Conservation (phyloP, 2,888 invertebrate genomes). For the Chirona hameri region DNA sequence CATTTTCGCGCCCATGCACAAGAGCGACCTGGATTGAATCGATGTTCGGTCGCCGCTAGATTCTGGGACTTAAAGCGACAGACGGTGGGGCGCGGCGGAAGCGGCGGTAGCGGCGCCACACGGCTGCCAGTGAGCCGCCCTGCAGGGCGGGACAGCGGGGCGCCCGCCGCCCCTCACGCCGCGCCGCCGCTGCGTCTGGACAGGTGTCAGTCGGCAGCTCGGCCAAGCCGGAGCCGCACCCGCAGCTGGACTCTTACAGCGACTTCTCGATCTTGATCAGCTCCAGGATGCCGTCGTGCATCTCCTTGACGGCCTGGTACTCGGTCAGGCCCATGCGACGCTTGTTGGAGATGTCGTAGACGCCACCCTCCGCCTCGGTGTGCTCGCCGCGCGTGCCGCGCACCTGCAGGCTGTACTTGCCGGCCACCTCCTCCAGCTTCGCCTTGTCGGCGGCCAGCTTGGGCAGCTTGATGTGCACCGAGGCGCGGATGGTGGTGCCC, state of each 20-base stretch:
- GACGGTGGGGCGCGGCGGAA: background rate
- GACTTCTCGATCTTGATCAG: conserved; percentile 61
- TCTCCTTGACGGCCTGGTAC: too few relatives aligned
- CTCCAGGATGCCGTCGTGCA: conserved; percentile 91
- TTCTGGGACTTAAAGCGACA: background rate
- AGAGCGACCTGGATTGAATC: background rate
- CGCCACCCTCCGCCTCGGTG: too few relatives aligned
- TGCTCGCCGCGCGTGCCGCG: too few relatives aligned
- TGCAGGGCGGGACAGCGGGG: too few relatives aligned
- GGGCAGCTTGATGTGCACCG: conserved; percentile 93
- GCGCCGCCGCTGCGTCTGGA: background rate
- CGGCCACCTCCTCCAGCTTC: conserved; percentile 85
- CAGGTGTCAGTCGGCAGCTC: background rate
- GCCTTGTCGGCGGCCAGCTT: conserved; percentile 86
- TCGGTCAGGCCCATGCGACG: too few relatives aligned
- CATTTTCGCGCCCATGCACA: background rate
- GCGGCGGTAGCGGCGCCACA: too few relatives aligned
- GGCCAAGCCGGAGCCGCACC: background rate
- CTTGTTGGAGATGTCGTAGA: too few relatives aligned
- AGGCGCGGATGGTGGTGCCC: too few relatives aligned
- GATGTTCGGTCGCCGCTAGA: background rate
- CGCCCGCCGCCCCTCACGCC: too few relatives aligned
- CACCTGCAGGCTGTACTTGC: too few relatives aligned
- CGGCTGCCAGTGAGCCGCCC: too few relatives aligned
- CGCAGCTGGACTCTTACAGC: background rate